phyloP scores from a whole-genome alignment of 1,140 invertebrate species.

The Drosophila tropicalis region DNA sequence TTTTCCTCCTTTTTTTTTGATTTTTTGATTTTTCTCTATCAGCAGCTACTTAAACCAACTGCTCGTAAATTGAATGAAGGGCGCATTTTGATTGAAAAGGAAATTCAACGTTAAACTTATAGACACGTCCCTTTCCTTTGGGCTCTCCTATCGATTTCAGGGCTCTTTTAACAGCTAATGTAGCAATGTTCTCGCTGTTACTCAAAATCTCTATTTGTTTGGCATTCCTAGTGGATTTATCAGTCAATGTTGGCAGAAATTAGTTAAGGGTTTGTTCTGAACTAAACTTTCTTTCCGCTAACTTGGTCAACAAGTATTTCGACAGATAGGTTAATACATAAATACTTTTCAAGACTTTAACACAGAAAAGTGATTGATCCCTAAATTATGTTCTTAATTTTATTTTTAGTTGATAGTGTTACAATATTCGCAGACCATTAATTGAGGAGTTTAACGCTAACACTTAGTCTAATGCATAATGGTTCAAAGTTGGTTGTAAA shows the following conservation, averaged over 20 bases:
- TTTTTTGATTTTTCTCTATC: constrained; percentile 26
- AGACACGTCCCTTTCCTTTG: constrained; percentile 40
- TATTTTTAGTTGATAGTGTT: too few relatives aligned
- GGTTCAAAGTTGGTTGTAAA: too few relatives aligned
- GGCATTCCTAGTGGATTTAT: constrained; percentile 49
- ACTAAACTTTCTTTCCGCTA: constrained; percentile 43
- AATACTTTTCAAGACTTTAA: too few relatives aligned
- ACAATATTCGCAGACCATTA: too few relatives aligned
- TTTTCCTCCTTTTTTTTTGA: background rate
- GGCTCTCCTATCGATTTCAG: constrained; percentile 27
- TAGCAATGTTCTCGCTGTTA: constrained; percentile 19
- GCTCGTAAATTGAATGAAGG: constrained; percentile 74
- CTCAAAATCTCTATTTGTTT: background rate
- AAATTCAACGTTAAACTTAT: constrained; percentile 72
- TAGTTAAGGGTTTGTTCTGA: constrained; percentile 61
- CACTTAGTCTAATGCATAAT: too few relatives aligned
- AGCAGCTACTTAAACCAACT: constrained; percentile 49
- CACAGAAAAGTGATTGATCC: too few relatives aligned
- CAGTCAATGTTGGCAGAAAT: constrained; percentile 73
- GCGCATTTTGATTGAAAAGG: constrained; percentile 78
- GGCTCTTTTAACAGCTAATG: constrained; percentile 67
- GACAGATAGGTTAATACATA: background rate
- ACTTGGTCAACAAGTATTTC: constrained; percentile 63
- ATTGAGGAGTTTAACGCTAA: too few relatives aligned
- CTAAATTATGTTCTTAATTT: too few relatives aligned